Evolutionary conservation across 1,140 invertebrate genomes (phyloP).

Genomic region (Drosophila ananassae): DNA sequence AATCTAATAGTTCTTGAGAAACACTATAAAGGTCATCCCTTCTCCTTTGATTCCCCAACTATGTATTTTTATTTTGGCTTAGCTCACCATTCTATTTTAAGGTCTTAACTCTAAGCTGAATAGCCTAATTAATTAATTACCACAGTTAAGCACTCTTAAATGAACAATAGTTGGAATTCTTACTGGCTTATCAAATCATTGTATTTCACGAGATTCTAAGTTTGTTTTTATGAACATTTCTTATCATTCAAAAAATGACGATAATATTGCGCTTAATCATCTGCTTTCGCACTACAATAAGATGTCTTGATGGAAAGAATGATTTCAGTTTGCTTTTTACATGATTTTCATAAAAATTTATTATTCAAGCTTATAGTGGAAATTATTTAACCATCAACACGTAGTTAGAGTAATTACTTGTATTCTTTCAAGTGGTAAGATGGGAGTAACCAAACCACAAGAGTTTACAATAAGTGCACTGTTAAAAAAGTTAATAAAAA

Average conservation of each 20-base stretch:
- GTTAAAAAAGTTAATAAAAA: conserved; percentile 1
- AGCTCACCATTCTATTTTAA: too few species aligned
- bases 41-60: background rate
- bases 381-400: conserved; percentile 76
- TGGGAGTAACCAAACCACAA: conserved; percentile 19
- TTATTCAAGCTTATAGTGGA: conserved; percentile 31
- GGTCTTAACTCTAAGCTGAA: too few species aligned
- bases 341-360: conserved; percentile 11
- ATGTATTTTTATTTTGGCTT: too few species aligned
- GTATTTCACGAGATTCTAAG: background rate
- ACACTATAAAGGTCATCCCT: background rate
- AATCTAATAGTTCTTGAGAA: background rate
- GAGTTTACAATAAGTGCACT: conserved; percentile 14
- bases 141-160: background rate
- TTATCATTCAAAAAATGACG: background rate
- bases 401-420: conserved; percentile 74
- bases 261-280: too few species aligned
- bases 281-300: background rate
- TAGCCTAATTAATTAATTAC: background rate
- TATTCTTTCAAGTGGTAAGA: conserved; percentile 8
- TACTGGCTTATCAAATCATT: background rate
- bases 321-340: background rate
- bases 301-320: background rate
- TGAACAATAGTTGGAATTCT: background rate
- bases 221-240: background rate